These are phyloP conservation scores for Falco columbarius DNA, from an alignment of 2,797 vertebrate species.

Conservation along the genomic window DNA sequence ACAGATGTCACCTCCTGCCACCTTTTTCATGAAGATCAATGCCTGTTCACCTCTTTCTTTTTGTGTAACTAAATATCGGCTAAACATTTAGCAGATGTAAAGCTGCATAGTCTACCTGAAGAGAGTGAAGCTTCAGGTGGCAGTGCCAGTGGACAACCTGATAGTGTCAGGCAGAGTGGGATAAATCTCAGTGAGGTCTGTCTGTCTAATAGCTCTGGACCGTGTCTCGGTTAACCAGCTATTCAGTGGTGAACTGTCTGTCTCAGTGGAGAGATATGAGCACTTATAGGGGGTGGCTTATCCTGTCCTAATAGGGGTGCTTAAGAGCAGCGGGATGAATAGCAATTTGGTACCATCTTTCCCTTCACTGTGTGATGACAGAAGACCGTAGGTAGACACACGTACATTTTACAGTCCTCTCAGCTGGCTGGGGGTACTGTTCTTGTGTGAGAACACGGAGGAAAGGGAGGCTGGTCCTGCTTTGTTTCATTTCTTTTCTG, in stretches of 20 bases:
- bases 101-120: neutral
- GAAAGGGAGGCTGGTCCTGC: neutral
- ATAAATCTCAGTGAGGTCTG: neutral
- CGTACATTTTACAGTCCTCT: rapidly evolving
- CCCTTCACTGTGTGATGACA: neutral
- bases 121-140: neutral
- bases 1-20: conserved; percentile 5
- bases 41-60: neutral
- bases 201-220: neutral
- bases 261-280: neutral
- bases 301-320: neutral
- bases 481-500: neutral
- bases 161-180: neutral
- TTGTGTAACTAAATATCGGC: neutral
- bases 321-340: neutral
- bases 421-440: neutral
- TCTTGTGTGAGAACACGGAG: neutral
- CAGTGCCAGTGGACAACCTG: neutral
- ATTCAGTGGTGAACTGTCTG: neutral
- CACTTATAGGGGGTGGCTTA: neutral
- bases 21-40: neutral
- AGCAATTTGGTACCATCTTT: neutral
- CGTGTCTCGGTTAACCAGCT: neutral
- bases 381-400: neutral
- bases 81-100: neutral